Percentiles rank a stretch among this genome's conserved stretches.
Conservation (phyloP, 1,140 invertebrate species). For the Nilaparvata lugens region DNA sequence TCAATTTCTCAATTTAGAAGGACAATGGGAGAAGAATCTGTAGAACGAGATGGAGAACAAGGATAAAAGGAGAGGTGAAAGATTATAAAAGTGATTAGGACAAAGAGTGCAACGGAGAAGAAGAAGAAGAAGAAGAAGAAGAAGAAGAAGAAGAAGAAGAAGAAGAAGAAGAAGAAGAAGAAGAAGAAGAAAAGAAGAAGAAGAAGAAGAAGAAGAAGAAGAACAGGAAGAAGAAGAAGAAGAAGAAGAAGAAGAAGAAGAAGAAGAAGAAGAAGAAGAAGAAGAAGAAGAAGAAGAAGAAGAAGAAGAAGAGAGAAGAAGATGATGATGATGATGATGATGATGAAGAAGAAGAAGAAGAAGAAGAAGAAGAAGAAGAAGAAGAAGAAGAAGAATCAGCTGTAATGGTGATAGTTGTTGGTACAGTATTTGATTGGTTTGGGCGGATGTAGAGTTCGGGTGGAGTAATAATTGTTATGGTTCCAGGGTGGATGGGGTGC, state of each 20-base stretch:
- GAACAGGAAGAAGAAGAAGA: conserved; percentile 19
- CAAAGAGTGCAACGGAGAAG: neutral
- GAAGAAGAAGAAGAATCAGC: conserved; percentile 10
- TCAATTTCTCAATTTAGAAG: too few relatives aligned
- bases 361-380: conserved; percentile 33
- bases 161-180: conserved; percentile 32
- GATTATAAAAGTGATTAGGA: neutral
- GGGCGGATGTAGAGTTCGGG: too few relatives aligned
- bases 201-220: conserved; percentile 29
- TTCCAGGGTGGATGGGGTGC: too few relatives aligned
- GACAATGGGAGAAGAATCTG: neutral
- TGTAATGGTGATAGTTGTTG: too few relatives aligned
- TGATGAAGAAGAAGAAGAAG: conserved; percentile 34
- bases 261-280: conserved; percentile 29
- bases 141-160: conserved; percentile 33
- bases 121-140: neutral
- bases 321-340: conserved; percentile 33
- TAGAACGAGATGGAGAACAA: neutral
- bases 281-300: conserved; percentile 29
- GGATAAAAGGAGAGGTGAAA: neutral
- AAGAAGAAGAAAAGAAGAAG: conserved; percentile 20
- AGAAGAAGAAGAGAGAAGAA: conserved; percentile 29
- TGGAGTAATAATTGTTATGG: too few relatives aligned
- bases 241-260: conserved; percentile 27
- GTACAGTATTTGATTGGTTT: too few relatives aligned